Evolutionary conservation across 2,113 vertebrate species (phyloP).

Genomic region (Scomber scombrus): DNA sequence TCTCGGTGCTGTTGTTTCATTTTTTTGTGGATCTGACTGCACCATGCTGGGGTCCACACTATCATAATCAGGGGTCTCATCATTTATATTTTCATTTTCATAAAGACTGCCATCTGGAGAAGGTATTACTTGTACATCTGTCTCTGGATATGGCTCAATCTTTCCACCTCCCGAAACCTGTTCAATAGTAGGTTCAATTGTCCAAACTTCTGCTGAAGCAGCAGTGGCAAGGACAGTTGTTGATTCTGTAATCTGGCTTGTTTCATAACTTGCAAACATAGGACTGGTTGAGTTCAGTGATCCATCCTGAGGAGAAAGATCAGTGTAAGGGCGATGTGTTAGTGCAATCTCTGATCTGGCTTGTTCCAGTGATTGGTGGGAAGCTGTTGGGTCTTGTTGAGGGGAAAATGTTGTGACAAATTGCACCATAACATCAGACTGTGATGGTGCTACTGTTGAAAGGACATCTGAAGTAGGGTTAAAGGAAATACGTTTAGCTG

Average conservation of each 20-base stretch:
- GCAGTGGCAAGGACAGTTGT: neutral
- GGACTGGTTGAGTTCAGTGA: conserved; percentile 41
- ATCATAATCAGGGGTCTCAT: conserved; percentile 53
- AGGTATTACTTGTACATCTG: neutral
- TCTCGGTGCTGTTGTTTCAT: conserved; percentile 12
- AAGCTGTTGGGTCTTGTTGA: conserved; percentile 18
- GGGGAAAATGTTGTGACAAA: conserved; percentile 48
- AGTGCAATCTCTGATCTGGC: conserved; percentile 51
- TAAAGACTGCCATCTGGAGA: neutral
- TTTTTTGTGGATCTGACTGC: conserved; percentile 38
- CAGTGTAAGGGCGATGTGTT: conserved; percentile 43
- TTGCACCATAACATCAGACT: conserved; percentile 47
- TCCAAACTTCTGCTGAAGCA: conserved; percentile 8
- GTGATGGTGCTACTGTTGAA: conserved; percentile 25
- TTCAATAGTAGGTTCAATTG: conserved; percentile 38
- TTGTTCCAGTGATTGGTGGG: conserved; percentile 56
- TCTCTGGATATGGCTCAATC: neutral
- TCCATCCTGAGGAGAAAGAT: conserved; percentile 33
- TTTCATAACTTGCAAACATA: conserved; percentile 29
- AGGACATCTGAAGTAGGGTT: conserved; percentile 14
- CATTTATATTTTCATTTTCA: neutral
- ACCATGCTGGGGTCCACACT: conserved; percentile 6
- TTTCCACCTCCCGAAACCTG: conserved; percentile 16
- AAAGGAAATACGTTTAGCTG: conserved; percentile 8
- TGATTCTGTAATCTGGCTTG: conserved; percentile 20